Evolutionary conservation across 2,113 vertebrate species (phyloP), one percentile per base, ranked within the genome.

Genomic region (Bothrops jararaca): DNA sequence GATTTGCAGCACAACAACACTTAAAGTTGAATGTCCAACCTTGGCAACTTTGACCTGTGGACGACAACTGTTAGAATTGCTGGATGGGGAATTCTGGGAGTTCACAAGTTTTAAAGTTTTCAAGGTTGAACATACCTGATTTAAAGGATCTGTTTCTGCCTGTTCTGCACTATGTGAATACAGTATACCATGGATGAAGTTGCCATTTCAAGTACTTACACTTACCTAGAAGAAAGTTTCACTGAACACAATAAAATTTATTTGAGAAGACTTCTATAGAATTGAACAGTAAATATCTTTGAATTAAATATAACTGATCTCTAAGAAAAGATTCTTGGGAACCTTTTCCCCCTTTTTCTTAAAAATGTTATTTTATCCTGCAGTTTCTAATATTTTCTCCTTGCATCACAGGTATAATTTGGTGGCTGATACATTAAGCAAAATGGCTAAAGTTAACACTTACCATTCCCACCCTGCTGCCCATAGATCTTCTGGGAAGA

Each of bases 401-500:
- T 3, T 88, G 80, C 53, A 7, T 94, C 95, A 85, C 95, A 97
- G 96, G 86, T 96, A 53, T 94, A 56, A n/a, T 89, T 95, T 94
- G 93, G 86, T 80, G 94, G 95, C 94, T 96, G 95, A 95, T 95
- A 96, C 94, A 94, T 94, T 92, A 96, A 97, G 39, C 89, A 95
- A 93, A 97, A 99, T 99, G 99, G 98, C 98, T 12, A 98, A 98
- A 96, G 97, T 98, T 96, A 98, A 96, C 96, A 98, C 98, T 48
- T 97, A 98, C 53, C 97, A 96, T 56, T 98, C 98, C 60, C 97
- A 98, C 88, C 96, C 97, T 53, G 80, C 95, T 34, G 92, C 91
- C 48, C 97, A 96, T 50, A 94, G 95, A 23, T 86, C 96, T 56
- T 95, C 97, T 20, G 90, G 94, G 89, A 96, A 93, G 94, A 93